Conservation (phyloP, 2,888 invertebrate species). For the Spodoptera littoralis region DNA sequence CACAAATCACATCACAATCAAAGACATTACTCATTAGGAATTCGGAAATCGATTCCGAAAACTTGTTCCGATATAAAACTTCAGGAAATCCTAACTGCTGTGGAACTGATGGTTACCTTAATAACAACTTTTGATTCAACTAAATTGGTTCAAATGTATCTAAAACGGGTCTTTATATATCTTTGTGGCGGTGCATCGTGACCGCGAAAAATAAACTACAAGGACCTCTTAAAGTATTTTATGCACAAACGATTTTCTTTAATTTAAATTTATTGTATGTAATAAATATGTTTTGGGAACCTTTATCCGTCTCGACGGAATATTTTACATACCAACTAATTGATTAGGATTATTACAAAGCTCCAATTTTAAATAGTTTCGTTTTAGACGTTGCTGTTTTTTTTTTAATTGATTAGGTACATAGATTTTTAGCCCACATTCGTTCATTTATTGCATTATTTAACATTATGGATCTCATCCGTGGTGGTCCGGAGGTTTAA, state of each 20-base stretch:
- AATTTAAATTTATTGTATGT: conserved; percentile 34
- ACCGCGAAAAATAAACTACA: conserved; percentile 16
- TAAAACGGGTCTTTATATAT: conserved; percentile 47
- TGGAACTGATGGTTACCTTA: conserved; percentile 38
- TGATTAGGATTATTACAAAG: too few species aligned
- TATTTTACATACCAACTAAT: background rate
- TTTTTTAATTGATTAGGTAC: too few species aligned
- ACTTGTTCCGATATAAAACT: background rate
- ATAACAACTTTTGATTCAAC: conserved; percentile 48
- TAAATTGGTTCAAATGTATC: conserved; percentile 57
- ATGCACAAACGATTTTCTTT: conserved; percentile 25
- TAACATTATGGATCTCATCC: too few species aligned
- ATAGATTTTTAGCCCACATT: too few species aligned
- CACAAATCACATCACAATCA: conserved; percentile 5
- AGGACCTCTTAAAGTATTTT: conserved; percentile 30
- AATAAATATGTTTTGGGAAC: conserved; percentile 32
- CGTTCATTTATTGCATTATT: too few species aligned
- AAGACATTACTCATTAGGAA: conserved; percentile 24
- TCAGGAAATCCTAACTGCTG: conserved; percentile 27
- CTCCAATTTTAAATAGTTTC: too few species aligned
- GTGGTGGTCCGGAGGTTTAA: too few species aligned
- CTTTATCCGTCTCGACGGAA: conserved; percentile 9
- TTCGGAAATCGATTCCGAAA: conserved; percentile 8
- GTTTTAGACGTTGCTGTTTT: too few species aligned
- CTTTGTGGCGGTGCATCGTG: conserved; percentile 46